Evolutionary conservation across 2,888 invertebrate species (phyloP).

Genomic region (Cryptophagus acutangulus): DNA sequence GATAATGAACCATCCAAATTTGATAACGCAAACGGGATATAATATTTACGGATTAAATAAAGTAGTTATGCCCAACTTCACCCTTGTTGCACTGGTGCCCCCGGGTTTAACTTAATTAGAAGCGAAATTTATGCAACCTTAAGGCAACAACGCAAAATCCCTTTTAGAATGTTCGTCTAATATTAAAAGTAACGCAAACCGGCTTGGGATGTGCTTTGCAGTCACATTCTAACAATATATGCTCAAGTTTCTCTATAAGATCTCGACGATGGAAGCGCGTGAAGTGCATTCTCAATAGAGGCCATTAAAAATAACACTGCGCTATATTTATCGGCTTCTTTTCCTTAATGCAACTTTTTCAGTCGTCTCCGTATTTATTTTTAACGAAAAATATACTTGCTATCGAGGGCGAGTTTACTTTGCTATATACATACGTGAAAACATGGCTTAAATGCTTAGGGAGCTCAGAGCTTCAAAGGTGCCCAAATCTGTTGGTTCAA

Average conservation of each 20-base stretch:
- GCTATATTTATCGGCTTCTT: slow-evolving; percentile 17
- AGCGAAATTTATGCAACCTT: slow-evolving; percentile 41
- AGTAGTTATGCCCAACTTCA: slow-evolving; percentile 42
- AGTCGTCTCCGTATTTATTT: too few species aligned
- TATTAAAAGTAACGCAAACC: neutral
- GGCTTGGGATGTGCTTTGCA: neutral
- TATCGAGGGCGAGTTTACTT: too few species aligned
- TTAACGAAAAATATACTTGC: too few species aligned
- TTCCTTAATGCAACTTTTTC: neutral
- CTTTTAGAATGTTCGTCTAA: slow-evolving; percentile 29
- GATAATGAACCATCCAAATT: slow-evolving; percentile 48
- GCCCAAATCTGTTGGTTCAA: too few species aligned
- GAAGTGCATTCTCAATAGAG: slow-evolving; percentile 23
- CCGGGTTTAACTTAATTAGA: slow-evolving; percentile 42
- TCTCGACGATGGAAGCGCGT: slow-evolving; percentile 18
- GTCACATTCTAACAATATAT: slow-evolving; percentile 4
- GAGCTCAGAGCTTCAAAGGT: too few species aligned
- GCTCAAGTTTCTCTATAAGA: slow-evolving; percentile 15
- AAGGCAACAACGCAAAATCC: slow-evolving; percentile 34
- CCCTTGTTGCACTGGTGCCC: slow-evolving; percentile 39
- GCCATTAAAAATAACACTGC: slow-evolving; percentile 27
- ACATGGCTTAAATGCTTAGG: too few species aligned
- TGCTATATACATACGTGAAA: too few species aligned
- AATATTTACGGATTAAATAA: slow-evolving; percentile 46
- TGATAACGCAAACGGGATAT: slow-evolving; percentile 45